These are phyloP conservation scores for Volucella zonaria DNA, from an alignment of 2,888 invertebrate genomes.

Conservation along the genomic window DNA sequence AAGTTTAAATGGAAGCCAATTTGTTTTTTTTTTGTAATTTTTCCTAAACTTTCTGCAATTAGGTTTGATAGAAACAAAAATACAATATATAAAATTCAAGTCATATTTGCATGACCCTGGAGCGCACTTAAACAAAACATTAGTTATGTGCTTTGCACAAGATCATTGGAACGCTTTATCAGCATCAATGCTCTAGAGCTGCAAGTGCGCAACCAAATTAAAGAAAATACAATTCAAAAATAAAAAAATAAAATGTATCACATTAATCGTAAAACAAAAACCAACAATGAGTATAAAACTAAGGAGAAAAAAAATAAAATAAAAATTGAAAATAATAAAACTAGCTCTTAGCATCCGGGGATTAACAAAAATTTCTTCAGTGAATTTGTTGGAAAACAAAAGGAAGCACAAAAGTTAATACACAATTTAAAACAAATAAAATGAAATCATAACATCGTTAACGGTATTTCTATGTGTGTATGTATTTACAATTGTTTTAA, in stretches of 20 bases:
- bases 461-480: conserved; percentile 5
- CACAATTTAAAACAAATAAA: conserved; percentile 19
- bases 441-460: background rate
- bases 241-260: conserved; percentile 65
- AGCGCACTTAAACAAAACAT: conserved; percentile 46
- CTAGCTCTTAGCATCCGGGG: conserved; percentile 14
- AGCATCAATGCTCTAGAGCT: conserved; percentile 7
- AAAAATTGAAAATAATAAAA: conserved; percentile 6
- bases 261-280: conserved; percentile 73
- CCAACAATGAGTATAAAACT: conserved; percentile 66
- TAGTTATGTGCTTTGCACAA: conserved; percentile 64
- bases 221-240: conserved; percentile 40
- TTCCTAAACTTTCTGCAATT: conserved; percentile 13
- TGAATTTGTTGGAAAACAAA: conserved; percentile 54
- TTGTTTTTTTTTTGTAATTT: conserved; percentile 36
- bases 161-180: conserved; percentile 19
- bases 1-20: conserved; percentile 75
- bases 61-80: conserved; percentile 11
- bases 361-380: conserved; percentile 60
- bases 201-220: conserved; percentile 37
- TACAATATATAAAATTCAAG: background rate
- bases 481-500: conserved; percentile 60
- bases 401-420: conserved; percentile 64
- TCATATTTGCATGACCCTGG: conserved; percentile 26
- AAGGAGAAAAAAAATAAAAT: conserved; percentile 32